A percentile compares a stretch with the other conserved stretches of the same genome.
phyloP scores from a whole-genome alignment of 2,888 invertebrate species.

The Rhamphomyia laevipes region DNA sequence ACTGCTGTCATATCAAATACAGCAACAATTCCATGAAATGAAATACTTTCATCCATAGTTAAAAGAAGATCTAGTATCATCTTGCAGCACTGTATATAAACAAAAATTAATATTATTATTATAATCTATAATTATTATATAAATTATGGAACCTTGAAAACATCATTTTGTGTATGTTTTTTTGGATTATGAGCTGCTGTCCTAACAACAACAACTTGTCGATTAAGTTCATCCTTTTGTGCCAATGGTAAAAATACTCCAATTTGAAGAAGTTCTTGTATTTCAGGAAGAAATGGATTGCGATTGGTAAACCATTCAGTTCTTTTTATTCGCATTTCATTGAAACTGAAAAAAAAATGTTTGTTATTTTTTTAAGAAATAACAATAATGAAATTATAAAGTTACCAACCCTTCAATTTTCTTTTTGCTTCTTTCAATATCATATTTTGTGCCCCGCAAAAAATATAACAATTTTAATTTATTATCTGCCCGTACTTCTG shows the following conservation, averaged over 20 bases:
- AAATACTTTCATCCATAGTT: constrained; percentile 40
- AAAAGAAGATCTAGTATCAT: constrained; percentile 51
- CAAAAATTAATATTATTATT: background rate
- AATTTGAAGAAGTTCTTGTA: constrained; percentile 44
- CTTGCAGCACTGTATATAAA: constrained; percentile 36
- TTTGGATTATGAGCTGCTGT: constrained; percentile 48
- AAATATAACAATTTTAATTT: constrained; percentile 43
- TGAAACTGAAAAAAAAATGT: constrained; percentile 31
- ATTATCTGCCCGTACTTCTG: constrained; percentile 38
- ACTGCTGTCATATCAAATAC: constrained; percentile 51
- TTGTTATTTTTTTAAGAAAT: no score
- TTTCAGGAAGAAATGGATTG: constrained; percentile 44
- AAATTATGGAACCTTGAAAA: constrained; percentile 41
- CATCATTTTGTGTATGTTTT: constrained; percentile 43
- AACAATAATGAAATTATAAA: no score
- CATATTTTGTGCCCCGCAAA: constrained; percentile 49
- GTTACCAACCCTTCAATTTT: constrained; percentile 40
- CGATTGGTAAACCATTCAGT: constrained; percentile 51
- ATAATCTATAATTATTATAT: no score
- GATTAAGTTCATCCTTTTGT: constrained; percentile 38
- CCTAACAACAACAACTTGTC: constrained; percentile 45
- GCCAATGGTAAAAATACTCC: constrained; percentile 50
- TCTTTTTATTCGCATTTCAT: constrained; percentile 42
- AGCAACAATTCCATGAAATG: constrained; percentile 43
- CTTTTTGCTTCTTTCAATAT: constrained; percentile 43